Evolutionary conservation across 1,140 invertebrate genomes (phyloP), one percentile per base, ranked within the genome.

Genomic region (Diplogasteroides magnus): DNA sequence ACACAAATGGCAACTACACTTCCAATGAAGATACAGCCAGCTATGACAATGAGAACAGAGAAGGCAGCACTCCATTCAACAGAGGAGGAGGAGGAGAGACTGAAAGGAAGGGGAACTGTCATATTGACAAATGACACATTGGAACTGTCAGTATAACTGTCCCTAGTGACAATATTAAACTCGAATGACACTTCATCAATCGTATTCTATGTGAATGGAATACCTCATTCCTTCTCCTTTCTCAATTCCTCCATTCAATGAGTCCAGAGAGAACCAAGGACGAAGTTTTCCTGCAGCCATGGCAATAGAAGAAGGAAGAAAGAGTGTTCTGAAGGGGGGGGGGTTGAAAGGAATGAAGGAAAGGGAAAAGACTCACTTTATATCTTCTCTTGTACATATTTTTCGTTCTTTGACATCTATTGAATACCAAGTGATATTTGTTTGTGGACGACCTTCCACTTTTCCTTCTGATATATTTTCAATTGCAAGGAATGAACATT

Each of bases 351-450:
- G n/a, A 48, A 48, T 48, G 19, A 19, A 48, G 37, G 19, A 11
- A 11, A 48, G 19, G 19, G 37, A 48, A 11, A 6, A 48, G 6
- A 6, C 37, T 48, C 64, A 78, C 77, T 61, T 78, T 29, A 81
- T 74, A 37, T 81, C 79, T 59, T 80, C 74, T 56, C 76, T 82
- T 56, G 68, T 69, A 55, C 79, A 81, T 60, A 81, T 69, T 28
- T 74, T 75, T 61, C 81, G 76, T 2, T 71, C 79, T 2, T 59
- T 64, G 1, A 75, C 75, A 73, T 81, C 82, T 1, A 71, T 59
- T 3, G 79, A 70, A 63, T 79, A 82, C 78, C 79, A 80, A 56
- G 69, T 71, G 15, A 77, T 69, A 56, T 80, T 71, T 1, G 68
- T 66, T 27, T 70, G 57, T 23, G 73, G 58, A 59, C 73, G 61